These are phyloP conservation scores for Drosophila greeni DNA, from an alignment of 2,888 invertebrate genomes.

Conservation along the genomic window DNA sequence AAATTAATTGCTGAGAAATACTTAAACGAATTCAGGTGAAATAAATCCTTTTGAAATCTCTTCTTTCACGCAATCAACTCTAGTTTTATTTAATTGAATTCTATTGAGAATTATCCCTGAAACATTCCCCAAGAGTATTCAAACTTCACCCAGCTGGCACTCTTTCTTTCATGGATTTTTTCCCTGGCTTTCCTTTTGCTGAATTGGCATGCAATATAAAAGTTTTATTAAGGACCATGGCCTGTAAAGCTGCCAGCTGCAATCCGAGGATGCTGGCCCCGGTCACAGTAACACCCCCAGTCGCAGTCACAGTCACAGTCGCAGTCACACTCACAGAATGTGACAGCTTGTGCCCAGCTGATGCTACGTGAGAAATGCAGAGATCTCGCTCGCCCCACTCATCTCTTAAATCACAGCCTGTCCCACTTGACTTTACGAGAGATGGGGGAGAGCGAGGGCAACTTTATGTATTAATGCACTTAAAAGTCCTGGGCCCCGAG, in stretches of 20 bases:
- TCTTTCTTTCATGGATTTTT: not conserved
- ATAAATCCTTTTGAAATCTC: too few species aligned
- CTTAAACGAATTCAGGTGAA: too few species aligned
- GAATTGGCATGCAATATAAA: slow-evolving; percentile 55
- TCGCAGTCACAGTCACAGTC: not conserved
- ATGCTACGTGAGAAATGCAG: slow-evolving; percentile 36
- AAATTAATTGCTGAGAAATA: too few species aligned
- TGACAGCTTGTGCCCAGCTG: slow-evolving; percentile 34
- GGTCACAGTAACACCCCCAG: slow-evolving; percentile 19
- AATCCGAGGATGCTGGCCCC: slow-evolving; percentile 24
- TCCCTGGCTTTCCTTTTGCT: slow-evolving; percentile 9
- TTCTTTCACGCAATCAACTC: not conserved
- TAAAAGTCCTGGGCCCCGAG: slow-evolving; percentile 46
- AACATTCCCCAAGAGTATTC: slow-evolving; percentile 7
- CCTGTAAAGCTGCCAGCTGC: slow-evolving; percentile 43
- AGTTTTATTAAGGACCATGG: slow-evolving; percentile 47
- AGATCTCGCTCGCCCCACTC: slow-evolving; percentile 18
- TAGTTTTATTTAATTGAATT: not conserved
- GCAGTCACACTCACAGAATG: slow-evolving; percentile 12
- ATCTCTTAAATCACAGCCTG: slow-evolving; percentile 44
- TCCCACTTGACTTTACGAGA: slow-evolving; percentile 50
- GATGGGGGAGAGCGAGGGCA: slow-evolving; percentile 6
- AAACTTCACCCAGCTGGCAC: slow-evolving; percentile 1
- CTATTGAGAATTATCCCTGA: not conserved
- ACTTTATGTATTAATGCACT: slow-evolving; percentile 56